Percentiles rank a stretch among this genome's conserved stretches.
These are phyloP conservation scores for Anagrus nilaparvatae DNA, from an alignment of 1,140 invertebrate species.

Conservation along the genomic window DNA sequence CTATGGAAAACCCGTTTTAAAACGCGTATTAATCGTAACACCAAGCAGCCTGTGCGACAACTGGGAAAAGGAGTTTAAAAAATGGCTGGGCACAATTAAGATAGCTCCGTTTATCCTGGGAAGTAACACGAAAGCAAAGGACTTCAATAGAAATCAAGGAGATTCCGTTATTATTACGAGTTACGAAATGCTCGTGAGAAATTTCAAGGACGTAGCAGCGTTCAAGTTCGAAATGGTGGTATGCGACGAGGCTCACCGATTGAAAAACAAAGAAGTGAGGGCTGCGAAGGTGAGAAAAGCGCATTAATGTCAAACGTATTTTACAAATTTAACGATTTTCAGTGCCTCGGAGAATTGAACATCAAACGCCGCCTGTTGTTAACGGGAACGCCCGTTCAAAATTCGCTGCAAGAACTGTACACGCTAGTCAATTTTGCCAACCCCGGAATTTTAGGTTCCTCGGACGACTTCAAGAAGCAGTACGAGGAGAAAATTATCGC, in stretches of 20 bases:
- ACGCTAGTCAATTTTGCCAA: conserved; percentile 55
- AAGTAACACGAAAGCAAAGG: conserved; percentile 43
- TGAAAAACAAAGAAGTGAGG: conserved; percentile 56
- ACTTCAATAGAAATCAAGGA: conserved; percentile 44
- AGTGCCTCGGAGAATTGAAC: conserved; percentile 39
- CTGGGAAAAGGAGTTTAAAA: conserved; percentile 60
- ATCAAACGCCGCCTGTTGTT: conserved; percentile 49
- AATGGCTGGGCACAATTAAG: conserved; percentile 54
- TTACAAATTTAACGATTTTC: conserved; percentile 9
- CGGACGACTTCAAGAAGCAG: conserved; percentile 45
- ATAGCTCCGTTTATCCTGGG: conserved; percentile 52
- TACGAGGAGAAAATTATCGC: conserved; percentile 54
- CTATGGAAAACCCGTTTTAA: conserved; percentile 48
- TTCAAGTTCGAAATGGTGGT: conserved; percentile 54
- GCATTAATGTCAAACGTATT: not conserved
- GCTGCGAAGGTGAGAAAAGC: conserved; percentile 37
- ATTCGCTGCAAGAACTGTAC: conserved; percentile 61
- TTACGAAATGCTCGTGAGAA: conserved; percentile 61
- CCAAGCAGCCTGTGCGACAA: conserved; percentile 60
- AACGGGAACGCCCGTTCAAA: conserved; percentile 66
- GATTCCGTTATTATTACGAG: conserved; percentile 57
- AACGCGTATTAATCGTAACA: conserved; percentile 51
- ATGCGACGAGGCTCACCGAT: conserved; percentile 58
- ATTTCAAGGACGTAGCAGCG: conserved; percentile 45
- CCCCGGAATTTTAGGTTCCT: conserved; percentile 49